Base-by-base conservation (phyloP, 2,113 vertebrate genomes). In the Callipepla squamata region DNA sequence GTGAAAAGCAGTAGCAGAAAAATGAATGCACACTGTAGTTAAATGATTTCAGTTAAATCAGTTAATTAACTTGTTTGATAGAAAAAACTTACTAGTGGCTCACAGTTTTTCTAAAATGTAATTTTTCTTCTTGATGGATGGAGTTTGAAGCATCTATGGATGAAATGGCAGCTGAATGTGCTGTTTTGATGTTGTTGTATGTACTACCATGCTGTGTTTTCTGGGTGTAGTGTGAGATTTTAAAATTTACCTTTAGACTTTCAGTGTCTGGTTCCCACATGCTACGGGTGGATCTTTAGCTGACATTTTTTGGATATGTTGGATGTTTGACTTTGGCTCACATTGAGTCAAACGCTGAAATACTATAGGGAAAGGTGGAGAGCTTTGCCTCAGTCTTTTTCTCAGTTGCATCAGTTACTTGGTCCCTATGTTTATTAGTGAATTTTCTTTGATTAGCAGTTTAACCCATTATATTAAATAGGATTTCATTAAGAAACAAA, bases 201-300 rank as follows among this genome's bases (percentile, higher is more conserved):
- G 26, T 34, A 25, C 11, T 26, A 51, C 47, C 17, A 28, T 50
- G 17, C 50, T 50, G 5, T 4, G 5, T 73, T 73, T 51, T 45
- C 26, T 82, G 4, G 42, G 44, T 53, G 38, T 18, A n/a, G 20
- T 11, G 15, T 12, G 20, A 36, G 9, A 18, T 58, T 21, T 72
- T 32, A 26, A 69, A 66, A 40, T 51, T 65, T 53, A 7, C 34
- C 14, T 36, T 62, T 11, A 36, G 36, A 34, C 38, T 69, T 89
- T 61, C 44, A 14, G 8, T 10, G 4, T 36, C 20, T 21, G 34
- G 15, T 47, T 78, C 26, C 28, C 1, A 1, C n/a, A 30, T 6
- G 11, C 2, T 23, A 2, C 6, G 13, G 8, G 13, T 8, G 30
- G 22, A n/a, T 20, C 14, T 51, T 55, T 36, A 58, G 0, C 53